Evolutionary conservation across 2,888 invertebrate species (phyloP).

Genomic region (Amitus sp.): DNA sequence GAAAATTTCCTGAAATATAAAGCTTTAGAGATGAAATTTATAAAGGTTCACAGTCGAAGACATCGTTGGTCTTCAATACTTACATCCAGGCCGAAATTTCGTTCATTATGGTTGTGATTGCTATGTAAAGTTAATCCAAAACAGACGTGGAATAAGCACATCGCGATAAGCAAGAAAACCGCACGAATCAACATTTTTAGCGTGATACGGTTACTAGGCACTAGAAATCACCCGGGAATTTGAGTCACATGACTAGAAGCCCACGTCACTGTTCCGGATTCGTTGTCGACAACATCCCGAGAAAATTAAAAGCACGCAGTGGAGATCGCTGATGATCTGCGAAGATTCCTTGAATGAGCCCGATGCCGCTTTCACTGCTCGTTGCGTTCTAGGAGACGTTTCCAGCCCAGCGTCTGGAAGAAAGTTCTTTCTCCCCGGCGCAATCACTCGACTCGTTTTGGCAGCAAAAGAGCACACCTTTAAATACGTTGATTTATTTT

Average conservation of each 20-base stretch:
- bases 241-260: conserved; percentile 21
- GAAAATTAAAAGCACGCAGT: conserved; percentile 9
- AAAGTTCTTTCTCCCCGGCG: conserved; percentile 56
- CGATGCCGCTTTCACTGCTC: conserved; percentile 51
- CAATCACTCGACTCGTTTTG: conserved; percentile 21
- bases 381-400: conserved; percentile 48
- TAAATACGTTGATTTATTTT: not conserved
- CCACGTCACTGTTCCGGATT: conserved; percentile 5
- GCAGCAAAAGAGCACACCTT: conserved; percentile 19
- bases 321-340: conserved; percentile 32
- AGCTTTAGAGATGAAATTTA: too few species aligned
- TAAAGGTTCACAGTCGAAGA: too few species aligned
- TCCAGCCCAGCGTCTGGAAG: conserved; percentile 49
- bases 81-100: not conserved
- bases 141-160: not conserved
- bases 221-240: too few species aligned
- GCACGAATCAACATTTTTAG: not conserved
- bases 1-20: too few species aligned
- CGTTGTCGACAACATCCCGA: conserved; percentile 15
- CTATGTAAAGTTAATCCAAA: not conserved
- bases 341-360: conserved; percentile 31
- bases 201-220: too few species aligned
- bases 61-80: too few species aligned
- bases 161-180: not conserved
- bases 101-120: not conserved